phyloP scores from a whole-genome alignment of 2,113 vertebrate species.

The Eptesicus fuscus region DNA sequence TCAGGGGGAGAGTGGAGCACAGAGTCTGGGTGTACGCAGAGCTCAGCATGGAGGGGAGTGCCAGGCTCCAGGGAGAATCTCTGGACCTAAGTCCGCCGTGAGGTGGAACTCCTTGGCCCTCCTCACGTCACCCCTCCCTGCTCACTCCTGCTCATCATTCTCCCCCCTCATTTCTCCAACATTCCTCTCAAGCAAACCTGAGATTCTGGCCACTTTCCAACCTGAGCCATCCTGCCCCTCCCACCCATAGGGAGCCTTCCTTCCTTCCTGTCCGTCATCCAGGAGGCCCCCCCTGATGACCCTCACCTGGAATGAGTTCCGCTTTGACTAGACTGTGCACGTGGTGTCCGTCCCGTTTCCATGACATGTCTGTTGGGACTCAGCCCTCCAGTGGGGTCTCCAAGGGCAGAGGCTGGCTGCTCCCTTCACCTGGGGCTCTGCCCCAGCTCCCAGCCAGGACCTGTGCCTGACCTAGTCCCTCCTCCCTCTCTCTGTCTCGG shows the following conservation, averaged over 20 bases:
- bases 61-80: background rate
- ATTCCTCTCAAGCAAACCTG: background rate
- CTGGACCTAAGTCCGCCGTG: background rate
- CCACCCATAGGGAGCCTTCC: background rate
- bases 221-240: background rate
- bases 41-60: background rate
- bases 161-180: background rate
- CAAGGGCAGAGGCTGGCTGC: background rate
- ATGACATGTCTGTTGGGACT: background rate
- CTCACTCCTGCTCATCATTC: background rate
- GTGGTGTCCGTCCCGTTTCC: background rate
- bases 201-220: background rate
- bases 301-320: background rate
- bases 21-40: background rate
- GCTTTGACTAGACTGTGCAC: background rate
- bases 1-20: background rate
- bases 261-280: background rate
- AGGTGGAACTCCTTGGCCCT: rapidly evolving
- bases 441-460: background rate
- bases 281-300: background rate
- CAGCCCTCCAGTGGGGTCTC: background rate
- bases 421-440: background rate
- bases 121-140: background rate
- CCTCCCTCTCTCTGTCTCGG: background rate
- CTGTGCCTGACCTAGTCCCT: background rate